phyloP scores from a whole-genome alignment of 2,888 invertebrate genomes.

The Acleris emargana region DNA sequence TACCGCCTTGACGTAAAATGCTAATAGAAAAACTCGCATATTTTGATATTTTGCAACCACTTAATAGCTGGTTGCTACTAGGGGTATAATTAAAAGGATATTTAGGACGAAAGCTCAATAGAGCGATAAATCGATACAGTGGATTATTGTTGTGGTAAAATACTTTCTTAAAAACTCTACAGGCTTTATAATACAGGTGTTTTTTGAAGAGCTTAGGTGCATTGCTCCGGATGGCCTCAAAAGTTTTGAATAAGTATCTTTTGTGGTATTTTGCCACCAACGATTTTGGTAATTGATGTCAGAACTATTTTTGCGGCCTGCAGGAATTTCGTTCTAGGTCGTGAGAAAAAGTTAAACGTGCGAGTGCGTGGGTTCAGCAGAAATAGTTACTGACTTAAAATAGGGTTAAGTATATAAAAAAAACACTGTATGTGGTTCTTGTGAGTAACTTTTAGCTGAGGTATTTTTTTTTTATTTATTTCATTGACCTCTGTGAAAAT shows the following conservation, averaged over 20 bases:
- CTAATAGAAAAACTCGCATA: conserved; percentile 56
- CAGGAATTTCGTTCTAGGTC: conserved; percentile 2
- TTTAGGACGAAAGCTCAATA: conserved; percentile 66
- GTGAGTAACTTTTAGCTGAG: no score
- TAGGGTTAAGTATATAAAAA: no score
- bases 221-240: not conserved
- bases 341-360: conserved; percentile 23
- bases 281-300: conserved; percentile 35
- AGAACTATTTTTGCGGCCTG: conserved; percentile 11
- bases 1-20: conserved; percentile 55
- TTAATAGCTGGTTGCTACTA: conserved; percentile 63
- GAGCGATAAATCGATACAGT: conserved; percentile 66
- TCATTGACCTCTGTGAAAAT: no score
- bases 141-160: conserved; percentile 26
- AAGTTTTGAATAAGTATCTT: conserved; percentile 21
- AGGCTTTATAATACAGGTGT: not conserved
- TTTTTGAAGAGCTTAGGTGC: not conserved
- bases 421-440: no score
- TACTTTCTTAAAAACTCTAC: not conserved
- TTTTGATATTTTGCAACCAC: conserved; percentile 75
- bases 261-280: conserved; percentile 35
- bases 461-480: no score
- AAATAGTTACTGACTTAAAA: no score
- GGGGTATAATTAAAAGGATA: conserved; percentile 73
- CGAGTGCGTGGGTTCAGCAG: not conserved